Conservation (phyloP, 2,888 invertebrate genomes). For the Fabriciana adippe region DNA sequence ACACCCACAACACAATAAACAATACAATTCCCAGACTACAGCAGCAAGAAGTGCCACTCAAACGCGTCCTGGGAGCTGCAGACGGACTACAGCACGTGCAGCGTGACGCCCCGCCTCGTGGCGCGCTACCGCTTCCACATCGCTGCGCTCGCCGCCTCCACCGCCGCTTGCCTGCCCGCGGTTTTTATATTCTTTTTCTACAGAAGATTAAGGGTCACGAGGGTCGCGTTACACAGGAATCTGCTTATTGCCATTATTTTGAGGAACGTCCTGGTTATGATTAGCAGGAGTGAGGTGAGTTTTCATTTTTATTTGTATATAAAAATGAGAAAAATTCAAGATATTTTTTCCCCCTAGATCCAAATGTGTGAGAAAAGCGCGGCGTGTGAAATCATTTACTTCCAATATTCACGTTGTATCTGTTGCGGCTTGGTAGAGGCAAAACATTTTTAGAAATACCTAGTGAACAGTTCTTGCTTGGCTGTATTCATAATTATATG, state of each 20-base stretch:
- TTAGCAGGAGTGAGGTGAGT: conserved; percentile 79
- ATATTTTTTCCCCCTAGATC: no score
- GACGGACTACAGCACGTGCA: conserved; percentile 83
- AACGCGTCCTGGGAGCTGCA: conserved; percentile 82
- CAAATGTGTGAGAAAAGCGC: no score
- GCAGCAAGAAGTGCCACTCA: conserved; percentile 78
- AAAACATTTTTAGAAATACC: no score
- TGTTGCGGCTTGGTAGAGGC: no score
- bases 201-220: conserved; percentile 76
- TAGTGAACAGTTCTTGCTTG: no score
- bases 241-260: conserved; percentile 81
- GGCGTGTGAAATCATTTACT: no score
- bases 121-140: conserved; percentile 80
- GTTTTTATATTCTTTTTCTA: conserved; percentile 81
- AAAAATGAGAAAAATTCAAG: no score
- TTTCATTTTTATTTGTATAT: neutral
- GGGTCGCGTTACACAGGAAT: conserved; percentile 83
- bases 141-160: conserved; percentile 75
- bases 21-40: conserved; percentile 70
- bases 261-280: conserved; percentile 81
- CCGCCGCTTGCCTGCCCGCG: conserved; percentile 80
- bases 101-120: conserved; percentile 77
- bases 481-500: no score
- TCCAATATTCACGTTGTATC: no score
- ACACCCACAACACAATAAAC: neutral